Evolutionary conservation across 1,140 invertebrate species (phyloP), one percentile per base, ranked within the genome.

Genomic region (Batillaria attramentaria): DNA sequence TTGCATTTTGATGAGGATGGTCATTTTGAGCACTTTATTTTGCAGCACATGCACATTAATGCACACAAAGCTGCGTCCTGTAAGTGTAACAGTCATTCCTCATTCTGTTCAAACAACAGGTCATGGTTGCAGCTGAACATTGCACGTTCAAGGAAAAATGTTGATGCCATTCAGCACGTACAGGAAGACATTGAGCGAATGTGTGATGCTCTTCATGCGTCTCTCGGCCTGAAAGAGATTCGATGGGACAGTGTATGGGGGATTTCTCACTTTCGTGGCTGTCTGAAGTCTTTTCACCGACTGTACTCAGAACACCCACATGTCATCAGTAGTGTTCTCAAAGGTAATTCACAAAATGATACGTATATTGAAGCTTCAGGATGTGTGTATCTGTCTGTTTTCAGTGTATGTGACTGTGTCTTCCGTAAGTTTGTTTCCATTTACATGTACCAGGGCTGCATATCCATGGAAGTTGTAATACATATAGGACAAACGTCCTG

Each of bases 181-280:
- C 81, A 84, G 72, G 74, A 79, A 41, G 86, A 86, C 54, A 84
- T 87, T 6, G 70, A 80, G 39, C 79, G 70, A n/a, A 54, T 86
- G 5, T 81, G 82, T 50, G 42, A 78, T 31, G 76, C 70, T 33
- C 74, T 87, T 4, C 76, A 83, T 31, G 20, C n/a, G 4, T 65
- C 77, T 2, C 50, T 86, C 0, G 79, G 77, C 2, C 76, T 87
- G 42, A 28, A 75, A 13, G 81, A 79, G 31, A 83, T 87, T 3
- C 80, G 85, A 2, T 87, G 85, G 84, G 86, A 85, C 46, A 87
- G 84, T 77, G 74, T 85, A 2, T 87, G 86, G 86, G 85, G 85
- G 4, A 74, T 82, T 62, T 77, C 78, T 20, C 82, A 86, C 72
- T 87, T 84, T 42, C 81, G 84, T 35, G 85, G 84, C 28, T 86